Evolutionary conservation across 1,140 invertebrate species (phyloP), one percentile per base, ranked within the genome.

Genomic region (Cotesia vestalis): DNA sequence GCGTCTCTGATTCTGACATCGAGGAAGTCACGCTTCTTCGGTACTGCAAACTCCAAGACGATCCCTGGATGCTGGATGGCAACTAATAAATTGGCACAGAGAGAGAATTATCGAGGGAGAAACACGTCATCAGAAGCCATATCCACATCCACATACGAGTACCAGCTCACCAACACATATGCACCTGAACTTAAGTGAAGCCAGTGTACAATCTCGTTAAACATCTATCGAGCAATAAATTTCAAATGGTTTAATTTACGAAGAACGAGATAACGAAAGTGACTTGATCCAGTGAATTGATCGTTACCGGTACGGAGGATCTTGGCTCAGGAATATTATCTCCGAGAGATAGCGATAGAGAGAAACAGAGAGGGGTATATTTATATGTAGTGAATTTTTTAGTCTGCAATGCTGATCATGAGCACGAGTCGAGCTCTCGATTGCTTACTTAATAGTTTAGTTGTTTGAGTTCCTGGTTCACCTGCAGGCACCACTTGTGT

Each of bases 381-480:
- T 8, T 40, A 40, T 40, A 1, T 40, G 9, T 40, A 40, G 9
- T 40, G 9, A 4, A 46, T 46, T 46, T 46, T 46, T 8, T 9
- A 46, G 40, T 46, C 5, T 46, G 40, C 6, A 9, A 46, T 46
- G 40, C 40, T 46, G 40, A 46, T 46, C 27, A 51, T 27, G 46
- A 8, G 17, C 46, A 46, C n/a, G 17, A 55, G 40, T 8, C 5
- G 40, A 46, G 40, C 40, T 46, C n/a, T 53, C 40, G 66, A 52
- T 40, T 67, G 66, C 66, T 14, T 35, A 59, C 17, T 34, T 53
- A 11, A 55, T 52, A 14, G 3, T 12, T 59, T 35, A n/a, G 34
- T 52, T 11, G 52, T 9, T 51, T 35, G 27, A 84, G 81, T 84
- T 85, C 83, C 83, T 83, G 81, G 83, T 84, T 85, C 82, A 85